Conservation (phyloP, 1,140 invertebrate genomes). For the Drosophila insularis region DNA sequence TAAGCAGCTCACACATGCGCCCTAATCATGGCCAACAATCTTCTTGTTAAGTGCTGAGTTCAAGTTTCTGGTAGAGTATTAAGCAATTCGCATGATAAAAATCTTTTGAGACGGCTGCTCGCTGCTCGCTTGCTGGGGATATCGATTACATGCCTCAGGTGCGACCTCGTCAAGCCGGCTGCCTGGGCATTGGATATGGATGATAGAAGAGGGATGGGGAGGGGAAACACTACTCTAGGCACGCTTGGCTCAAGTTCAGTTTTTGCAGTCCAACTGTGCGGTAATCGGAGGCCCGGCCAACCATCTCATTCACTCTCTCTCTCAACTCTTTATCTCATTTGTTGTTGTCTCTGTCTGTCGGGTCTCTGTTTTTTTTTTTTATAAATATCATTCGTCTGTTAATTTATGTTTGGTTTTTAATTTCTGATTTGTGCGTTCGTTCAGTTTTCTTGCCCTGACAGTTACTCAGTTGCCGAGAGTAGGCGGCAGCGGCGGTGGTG, state of each 20-base stretch:
- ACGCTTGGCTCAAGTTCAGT: slow-evolving; percentile 71
- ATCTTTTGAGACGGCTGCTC: slow-evolving; percentile 60
- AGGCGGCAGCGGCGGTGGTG: neutral
- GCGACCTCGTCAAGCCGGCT: slow-evolving; percentile 62
- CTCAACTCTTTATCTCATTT: neutral
- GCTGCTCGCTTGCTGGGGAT: slow-evolving; percentile 20
- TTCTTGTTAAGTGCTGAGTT: slow-evolving; percentile 36
- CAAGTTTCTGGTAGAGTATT: slow-evolving; percentile 64
- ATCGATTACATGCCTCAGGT: slow-evolving; percentile 78
- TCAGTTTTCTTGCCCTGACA: slow-evolving; percentile 47
- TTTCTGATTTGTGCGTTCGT: slow-evolving; percentile 80
- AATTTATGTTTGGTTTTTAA: slow-evolving; percentile 82
- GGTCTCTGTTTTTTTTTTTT: slow-evolving; percentile 18
- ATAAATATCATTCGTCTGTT: slow-evolving; percentile 79
- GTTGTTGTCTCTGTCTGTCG: slow-evolving; percentile 17
- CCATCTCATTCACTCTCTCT: slow-evolving; percentile 24
- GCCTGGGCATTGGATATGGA: slow-evolving; percentile 4
- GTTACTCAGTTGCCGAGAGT: slow-evolving; percentile 21
- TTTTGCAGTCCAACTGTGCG: slow-evolving; percentile 57
- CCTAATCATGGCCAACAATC: neutral
- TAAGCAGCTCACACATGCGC: slow-evolving; percentile 53
- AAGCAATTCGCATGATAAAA: slow-evolving; percentile 77
- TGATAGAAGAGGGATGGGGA: neutral
- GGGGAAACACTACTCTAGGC: slow-evolving; percentile 30
- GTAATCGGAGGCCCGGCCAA: slow-evolving; percentile 52